phyloP scores from a whole-genome alignment of 2,113 vertebrate genomes.

The Rhegmatorhina hoffmannsi region DNA sequence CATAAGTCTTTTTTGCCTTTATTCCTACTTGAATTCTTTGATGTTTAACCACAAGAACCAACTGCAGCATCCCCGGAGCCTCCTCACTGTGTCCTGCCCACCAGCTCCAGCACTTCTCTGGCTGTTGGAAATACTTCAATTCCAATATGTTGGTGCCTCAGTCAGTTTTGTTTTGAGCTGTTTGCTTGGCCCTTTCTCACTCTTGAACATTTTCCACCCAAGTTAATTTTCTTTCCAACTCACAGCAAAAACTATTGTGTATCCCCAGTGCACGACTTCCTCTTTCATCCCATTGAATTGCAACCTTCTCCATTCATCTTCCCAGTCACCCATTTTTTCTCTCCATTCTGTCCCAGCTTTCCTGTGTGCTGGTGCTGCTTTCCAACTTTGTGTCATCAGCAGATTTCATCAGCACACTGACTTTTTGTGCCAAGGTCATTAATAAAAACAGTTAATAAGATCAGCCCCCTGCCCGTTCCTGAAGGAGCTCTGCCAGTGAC shows the following conservation, averaged over 20 bases:
- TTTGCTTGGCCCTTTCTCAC: not conserved
- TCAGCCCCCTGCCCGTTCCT: slow-evolving; percentile 30
- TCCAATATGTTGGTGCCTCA: not conserved
- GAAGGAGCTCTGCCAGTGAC: not conserved
- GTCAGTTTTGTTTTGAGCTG: not conserved
- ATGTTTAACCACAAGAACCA: rapidly evolving
- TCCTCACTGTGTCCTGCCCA: rapidly evolving
- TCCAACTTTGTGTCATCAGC: slow-evolving; percentile 47
- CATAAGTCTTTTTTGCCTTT: not conserved
- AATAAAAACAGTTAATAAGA: slow-evolving; percentile 32
- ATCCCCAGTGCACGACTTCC: not conserved
- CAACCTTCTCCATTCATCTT: not conserved
- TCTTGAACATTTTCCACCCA: not conserved
- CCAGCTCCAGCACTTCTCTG: not conserved
- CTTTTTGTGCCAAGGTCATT: slow-evolving; percentile 44
- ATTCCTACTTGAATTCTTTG: not conserved
- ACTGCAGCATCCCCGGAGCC: not conserved
- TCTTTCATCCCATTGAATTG: not conserved
- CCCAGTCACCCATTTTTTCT: not conserved
- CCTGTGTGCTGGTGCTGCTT: not conserved
- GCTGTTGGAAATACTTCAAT: not conserved
- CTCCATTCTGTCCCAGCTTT: not conserved
- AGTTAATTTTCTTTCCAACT: not conserved
- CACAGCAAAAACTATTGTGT: not conserved
- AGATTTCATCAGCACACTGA: slow-evolving; percentile 23